These are phyloP conservation scores for Medauroidea extradentata DNA, from an alignment of 1,140 invertebrate species.

Conservation along the genomic window DNA sequence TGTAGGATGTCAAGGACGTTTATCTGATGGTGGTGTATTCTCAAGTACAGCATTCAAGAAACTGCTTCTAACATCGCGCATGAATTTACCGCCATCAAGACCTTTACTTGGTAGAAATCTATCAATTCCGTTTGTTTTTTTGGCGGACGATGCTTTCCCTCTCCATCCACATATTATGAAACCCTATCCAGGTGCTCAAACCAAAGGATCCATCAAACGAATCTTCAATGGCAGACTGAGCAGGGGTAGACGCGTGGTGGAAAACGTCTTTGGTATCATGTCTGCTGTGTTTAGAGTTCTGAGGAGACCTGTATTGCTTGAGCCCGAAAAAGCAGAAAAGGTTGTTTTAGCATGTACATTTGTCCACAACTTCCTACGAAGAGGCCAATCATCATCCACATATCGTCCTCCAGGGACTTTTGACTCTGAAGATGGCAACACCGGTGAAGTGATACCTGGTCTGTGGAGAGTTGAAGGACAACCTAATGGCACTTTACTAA, in stretches of 20 bases:
- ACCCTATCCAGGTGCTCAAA: slow-evolving; percentile 27
- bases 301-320: too few species aligned
- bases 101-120: slow-evolving; percentile 15
- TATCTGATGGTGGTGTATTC: slow-evolving; percentile 41
- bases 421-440: too few species aligned
- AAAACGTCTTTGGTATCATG: slow-evolving; percentile 41
- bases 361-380: too few species aligned
- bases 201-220: slow-evolving; percentile 17
- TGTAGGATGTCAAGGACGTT: slow-evolving; percentile 38
- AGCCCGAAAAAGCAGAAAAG: too few species aligned
- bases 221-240: slow-evolving; percentile 35
- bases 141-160: slow-evolving; percentile 42
- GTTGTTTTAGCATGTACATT: too few species aligned
- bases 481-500: too few species aligned
- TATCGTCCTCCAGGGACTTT: too few species aligned
- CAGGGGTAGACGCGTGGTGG: slow-evolving; percentile 30
- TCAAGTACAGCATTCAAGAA: slow-evolving; percentile 23
- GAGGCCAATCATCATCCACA: too few species aligned
- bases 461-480: too few species aligned
- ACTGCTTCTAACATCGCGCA: not conserved
- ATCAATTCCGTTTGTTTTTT: slow-evolving; percentile 25
- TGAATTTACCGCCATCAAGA: not conserved
- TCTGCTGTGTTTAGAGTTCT: too few species aligned
- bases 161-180: slow-evolving; percentile 35
- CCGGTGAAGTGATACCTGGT: too few species aligned